Percentiles rank a stretch among this genome's conserved stretches.
These are phyloP conservation scores for Merops nubicus DNA, from an alignment of 2,113 vertebrate genomes.

Conservation along the genomic window DNA sequence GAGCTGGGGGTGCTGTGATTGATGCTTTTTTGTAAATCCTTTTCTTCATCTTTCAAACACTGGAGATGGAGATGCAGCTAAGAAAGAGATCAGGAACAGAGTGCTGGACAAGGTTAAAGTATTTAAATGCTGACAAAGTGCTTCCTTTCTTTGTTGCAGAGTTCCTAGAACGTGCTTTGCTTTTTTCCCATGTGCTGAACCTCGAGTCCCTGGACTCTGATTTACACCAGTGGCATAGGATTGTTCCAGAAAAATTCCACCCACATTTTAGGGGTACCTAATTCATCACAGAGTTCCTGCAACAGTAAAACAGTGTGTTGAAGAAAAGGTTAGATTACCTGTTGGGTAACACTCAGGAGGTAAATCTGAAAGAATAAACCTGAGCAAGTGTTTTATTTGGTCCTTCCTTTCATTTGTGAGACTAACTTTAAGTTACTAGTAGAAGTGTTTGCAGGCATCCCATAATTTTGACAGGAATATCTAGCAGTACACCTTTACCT, in stretches of 20 bases:
- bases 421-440: not conserved
- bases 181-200: not conserved
- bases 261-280: not conserved
- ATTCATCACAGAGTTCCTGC: not conserved
- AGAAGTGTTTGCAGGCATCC: rapidly evolving
- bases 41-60: not conserved
- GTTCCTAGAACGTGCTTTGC: not conserved
- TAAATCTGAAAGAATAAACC: not conserved
- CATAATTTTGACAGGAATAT: not conserved
- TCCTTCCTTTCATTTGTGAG: not conserved
- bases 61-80: not conserved
- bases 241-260: not conserved
- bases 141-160: not conserved
- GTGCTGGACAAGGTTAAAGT: not conserved
- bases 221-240: not conserved
- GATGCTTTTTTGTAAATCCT: not conserved
- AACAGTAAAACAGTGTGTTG: not conserved
- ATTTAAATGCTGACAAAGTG: not conserved
- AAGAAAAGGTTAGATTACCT: not conserved
- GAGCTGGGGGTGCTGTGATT: not conserved
- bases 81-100: not conserved
- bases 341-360: not conserved
- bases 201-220: not conserved
- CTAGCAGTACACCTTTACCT: not conserved
- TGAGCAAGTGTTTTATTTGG: not conserved